Evolutionary conservation across 2,888 invertebrate genomes (phyloP), one percentile per base, ranked within the genome.

Genomic region (Esperia sulphurella): DNA sequence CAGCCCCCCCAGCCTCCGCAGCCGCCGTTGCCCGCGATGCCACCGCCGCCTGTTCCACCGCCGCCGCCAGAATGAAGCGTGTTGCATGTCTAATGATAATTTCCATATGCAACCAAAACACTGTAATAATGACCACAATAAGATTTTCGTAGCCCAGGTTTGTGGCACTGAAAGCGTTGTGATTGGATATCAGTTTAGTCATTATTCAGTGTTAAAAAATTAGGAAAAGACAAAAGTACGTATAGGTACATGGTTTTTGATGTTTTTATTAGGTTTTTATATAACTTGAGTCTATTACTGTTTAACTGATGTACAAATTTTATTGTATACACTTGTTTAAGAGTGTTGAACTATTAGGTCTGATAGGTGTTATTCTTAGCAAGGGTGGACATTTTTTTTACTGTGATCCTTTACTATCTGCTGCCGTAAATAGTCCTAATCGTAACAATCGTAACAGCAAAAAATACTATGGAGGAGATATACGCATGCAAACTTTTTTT

Each of bases 41-140:
- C 55, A 31, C 61, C 52, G 37, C 50, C 93, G 0, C 86, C 89
- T 40, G 84, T 88, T 45, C 92, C 92, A 7, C 93, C 93, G 14
- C 93, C 93, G 10, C 93, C 93, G 38, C 92, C 92, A 0, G 85
- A 85, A 51, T 81, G 63, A 59, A 52, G 49, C 13, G 21, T 21
- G 21, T 21, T 21, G 7, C 14, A 51, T 45, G 39, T 5, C 5
- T 2, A 21, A 21, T 21, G 21, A 21, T 49, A 43, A 12, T 35
- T 28, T 48, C 46, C 41, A 21, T 5, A 21, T 21, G 21, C 21
- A 35, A 35, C 10, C 35, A 35, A 35, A 35, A 35, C 9, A 12
- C 3, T 35, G 8, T 31, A 21, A 21, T 21, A 21, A 21, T 21
- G 21, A 21, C 21, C 5, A 21, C 21, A 21, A 5, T 21, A 21